Percentiles rank a stretch among this genome's conserved stretches.
These are phyloP conservation scores for Macrosiphum euphorbiae DNA, from an alignment of 2,888 invertebrate species.

Conservation along the genomic window DNA sequence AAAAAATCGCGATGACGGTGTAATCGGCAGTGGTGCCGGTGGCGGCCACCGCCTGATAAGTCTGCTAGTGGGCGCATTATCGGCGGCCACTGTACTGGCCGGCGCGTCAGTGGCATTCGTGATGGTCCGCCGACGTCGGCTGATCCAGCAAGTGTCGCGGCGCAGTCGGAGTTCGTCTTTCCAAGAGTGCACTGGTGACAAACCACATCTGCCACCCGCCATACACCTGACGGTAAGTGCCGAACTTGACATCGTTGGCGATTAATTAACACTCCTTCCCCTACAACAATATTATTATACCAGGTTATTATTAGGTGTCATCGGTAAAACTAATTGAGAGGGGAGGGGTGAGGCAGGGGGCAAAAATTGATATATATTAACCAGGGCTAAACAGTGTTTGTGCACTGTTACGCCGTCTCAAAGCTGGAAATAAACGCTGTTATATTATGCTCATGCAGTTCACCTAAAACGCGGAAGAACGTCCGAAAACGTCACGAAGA, in stretches of 20 bases:
- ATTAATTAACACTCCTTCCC: background rate
- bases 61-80: slow-evolving; percentile 79
- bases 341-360: too few relatives aligned
- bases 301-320: background rate
- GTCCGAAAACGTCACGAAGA: background rate
- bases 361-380: background rate
- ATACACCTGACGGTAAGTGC: slow-evolving; percentile 60
- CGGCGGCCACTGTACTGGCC: slow-evolving; percentile 80
- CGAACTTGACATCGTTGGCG: background rate
- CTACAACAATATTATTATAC: background rate
- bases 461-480: background rate
- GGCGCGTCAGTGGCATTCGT: slow-evolving; percentile 80
- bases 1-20: slow-evolving; percentile 3
- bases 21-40: background rate
- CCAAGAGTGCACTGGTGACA: slow-evolving; percentile 51
- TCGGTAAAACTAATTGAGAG: background rate
- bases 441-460: background rate
- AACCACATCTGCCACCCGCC: slow-evolving; percentile 59
- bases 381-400: background rate
- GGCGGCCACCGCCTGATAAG: slow-evolving; percentile 71
- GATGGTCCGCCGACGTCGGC: slow-evolving; percentile 76
- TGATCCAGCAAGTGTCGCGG: slow-evolving; percentile 70
- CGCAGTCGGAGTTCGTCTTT: slow-evolving; percentile 66
- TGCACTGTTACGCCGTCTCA: background rate
- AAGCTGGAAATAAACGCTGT: background rate